These are phyloP conservation scores for Hyposmocoma kahamanoa DNA, from an alignment of 1,140 invertebrate genomes.

Conservation along the genomic window DNA sequence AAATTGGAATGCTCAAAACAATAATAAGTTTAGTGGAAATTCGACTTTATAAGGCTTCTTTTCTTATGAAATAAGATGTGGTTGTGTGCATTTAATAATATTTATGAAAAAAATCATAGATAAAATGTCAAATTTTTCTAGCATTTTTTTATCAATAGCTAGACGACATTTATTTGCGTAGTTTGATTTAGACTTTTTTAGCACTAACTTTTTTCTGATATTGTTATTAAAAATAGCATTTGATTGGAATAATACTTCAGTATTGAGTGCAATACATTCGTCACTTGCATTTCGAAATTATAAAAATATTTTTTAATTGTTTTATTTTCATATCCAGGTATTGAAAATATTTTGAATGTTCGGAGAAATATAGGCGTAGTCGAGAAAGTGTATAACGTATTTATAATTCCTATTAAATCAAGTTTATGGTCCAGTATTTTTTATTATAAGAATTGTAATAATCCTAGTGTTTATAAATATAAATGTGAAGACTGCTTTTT, in stretches of 20 bases:
- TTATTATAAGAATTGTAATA: conserved; percentile 46
- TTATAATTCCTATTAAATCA: conserved; percentile 62
- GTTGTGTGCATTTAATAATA: conserved; percentile 47
- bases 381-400: conserved; percentile 11
- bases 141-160: no score
- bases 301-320: background rate
- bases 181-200: no score
- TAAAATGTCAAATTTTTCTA: no score
- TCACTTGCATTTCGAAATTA: background rate
- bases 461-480: conserved; percentile 30
- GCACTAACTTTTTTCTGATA: no score
- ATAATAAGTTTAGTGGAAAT: conserved; percentile 13
- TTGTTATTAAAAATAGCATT: no score
- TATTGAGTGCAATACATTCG: background rate
- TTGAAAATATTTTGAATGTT: background rate
- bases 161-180: no score
- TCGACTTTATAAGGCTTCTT: conserved; percentile 30
- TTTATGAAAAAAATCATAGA: no score
- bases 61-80: conserved; percentile 56
- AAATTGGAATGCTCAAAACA: conserved; percentile 26
- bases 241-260: no score
- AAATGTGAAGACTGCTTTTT: conserved; percentile 58
- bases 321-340: background rate
- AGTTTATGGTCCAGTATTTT: conserved; percentile 66
- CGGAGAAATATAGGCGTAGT: background rate